phyloP scores from a whole-genome alignment of 2,888 invertebrate genomes.

The Athetis lepigone region DNA sequence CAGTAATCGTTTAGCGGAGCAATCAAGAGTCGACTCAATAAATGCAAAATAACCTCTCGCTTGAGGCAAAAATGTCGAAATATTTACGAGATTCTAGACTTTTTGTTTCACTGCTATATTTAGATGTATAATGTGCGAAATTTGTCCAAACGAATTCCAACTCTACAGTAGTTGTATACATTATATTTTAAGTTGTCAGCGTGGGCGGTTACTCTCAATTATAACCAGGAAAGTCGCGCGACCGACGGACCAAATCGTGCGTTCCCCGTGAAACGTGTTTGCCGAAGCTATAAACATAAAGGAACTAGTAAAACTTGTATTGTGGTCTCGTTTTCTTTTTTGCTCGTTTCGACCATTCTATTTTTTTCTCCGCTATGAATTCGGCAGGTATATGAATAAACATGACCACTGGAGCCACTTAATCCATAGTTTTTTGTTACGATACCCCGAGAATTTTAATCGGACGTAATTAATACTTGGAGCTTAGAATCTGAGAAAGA shows the following conservation, averaged over 20 bases:
- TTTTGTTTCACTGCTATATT: slow-evolving; percentile 82
- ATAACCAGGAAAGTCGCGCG: slow-evolving; percentile 66
- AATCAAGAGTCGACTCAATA: slow-evolving; percentile 82
- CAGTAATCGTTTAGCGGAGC: slow-evolving; percentile 78
- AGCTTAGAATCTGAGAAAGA: slow-evolving; percentile 26
- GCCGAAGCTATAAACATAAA: slow-evolving; percentile 83
- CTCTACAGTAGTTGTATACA: slow-evolving; percentile 73
- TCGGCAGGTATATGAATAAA: slow-evolving; percentile 64
- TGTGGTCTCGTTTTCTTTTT: slow-evolving; percentile 76
- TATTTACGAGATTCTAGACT: slow-evolving; percentile 82
- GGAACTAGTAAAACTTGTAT: slow-evolving; percentile 83
- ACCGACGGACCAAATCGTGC: slow-evolving; percentile 79
- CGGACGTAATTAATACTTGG: slow-evolving; percentile 23
- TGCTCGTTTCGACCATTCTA: slow-evolving; percentile 64
- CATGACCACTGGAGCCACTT: slow-evolving; percentile 48
- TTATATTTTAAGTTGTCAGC: slow-evolving; percentile 72
- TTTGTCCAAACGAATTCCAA: slow-evolving; percentile 72
- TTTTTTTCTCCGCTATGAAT: slow-evolving; percentile 64
- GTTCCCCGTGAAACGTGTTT: slow-evolving; percentile 82
- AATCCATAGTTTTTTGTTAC: slow-evolving; percentile 37
- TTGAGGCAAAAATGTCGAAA: slow-evolving; percentile 83
- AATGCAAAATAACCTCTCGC: slow-evolving; percentile 83
- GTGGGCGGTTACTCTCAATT: slow-evolving; percentile 72
- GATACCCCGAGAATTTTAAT: slow-evolving; percentile 41
- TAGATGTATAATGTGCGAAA: slow-evolving; percentile 71